Evolutionary conservation across 2,113 vertebrate species (phyloP).

Genomic region (Morone chrysops): DNA sequence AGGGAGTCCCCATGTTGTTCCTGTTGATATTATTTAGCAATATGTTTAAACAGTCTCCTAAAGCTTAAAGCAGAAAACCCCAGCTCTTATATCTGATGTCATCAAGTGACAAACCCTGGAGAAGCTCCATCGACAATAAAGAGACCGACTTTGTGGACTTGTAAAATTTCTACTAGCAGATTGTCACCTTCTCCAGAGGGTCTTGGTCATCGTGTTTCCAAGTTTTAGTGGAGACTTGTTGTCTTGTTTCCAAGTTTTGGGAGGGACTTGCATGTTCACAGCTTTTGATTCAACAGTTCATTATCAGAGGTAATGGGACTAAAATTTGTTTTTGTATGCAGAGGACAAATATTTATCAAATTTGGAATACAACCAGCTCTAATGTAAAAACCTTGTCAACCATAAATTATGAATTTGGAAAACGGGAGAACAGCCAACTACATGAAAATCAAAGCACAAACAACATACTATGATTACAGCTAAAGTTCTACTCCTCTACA

Average conservation of each 20-base stretch:
- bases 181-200: constrained; percentile 25
- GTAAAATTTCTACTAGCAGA: constrained; percentile 30
- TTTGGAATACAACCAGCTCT: not conserved
- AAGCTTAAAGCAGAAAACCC: constrained; percentile 14
- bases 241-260: constrained; percentile 6
- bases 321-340: constrained; percentile 2
- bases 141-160: constrained; percentile 26
- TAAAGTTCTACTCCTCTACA: constrained; percentile 7
- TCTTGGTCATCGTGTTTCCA: constrained; percentile 9
- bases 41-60: constrained; percentile 11
- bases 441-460: constrained; percentile 19
- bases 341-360: constrained; percentile 9
- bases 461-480: not conserved
- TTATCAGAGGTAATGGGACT: not conserved
- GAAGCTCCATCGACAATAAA: constrained; percentile 37
- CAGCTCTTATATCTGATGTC: constrained; percentile 23
- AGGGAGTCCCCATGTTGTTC: not conserved
- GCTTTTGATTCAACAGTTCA: constrained; percentile 30
- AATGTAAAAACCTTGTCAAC: not conserved
- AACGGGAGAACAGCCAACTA: not conserved
- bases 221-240: not conserved
- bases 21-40: not conserved
- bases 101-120: constrained; percentile 26
- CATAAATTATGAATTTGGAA: not conserved
- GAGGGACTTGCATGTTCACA: constrained; percentile 25